Conservation (phyloP, 2,888 invertebrate species). For the Nomada lathburiana region DNA sequence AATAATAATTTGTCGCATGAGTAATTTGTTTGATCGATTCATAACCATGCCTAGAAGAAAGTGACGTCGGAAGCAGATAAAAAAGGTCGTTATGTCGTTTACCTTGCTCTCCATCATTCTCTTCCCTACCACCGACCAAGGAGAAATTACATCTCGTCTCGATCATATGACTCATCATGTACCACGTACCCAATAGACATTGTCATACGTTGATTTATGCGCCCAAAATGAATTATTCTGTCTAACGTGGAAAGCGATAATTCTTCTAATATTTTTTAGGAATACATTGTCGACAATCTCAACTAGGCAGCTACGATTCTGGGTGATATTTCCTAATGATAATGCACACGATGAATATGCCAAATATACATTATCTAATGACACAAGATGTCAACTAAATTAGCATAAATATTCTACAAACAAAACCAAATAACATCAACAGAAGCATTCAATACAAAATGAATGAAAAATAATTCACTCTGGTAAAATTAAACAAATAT, state of each 20-base stretch:
- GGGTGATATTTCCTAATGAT: background rate
- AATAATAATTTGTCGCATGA: background rate
- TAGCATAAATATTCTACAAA: too few species aligned
- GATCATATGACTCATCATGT: background rate
- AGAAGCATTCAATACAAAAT: too few species aligned
- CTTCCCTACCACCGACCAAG: background rate
- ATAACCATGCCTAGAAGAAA: background rate
- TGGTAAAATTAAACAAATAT: too few species aligned
- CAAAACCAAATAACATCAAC: too few species aligned
- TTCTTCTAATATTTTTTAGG: too few species aligned
- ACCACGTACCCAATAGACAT: background rate
- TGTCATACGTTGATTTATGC: constrained; percentile 20
- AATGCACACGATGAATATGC: background rate
- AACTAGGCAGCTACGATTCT: background rate
- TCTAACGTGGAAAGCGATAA: background rate
- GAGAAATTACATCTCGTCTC: constrained; percentile 3
- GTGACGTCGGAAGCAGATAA: background rate
- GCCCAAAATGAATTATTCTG: background rate
- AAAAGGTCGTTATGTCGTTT: background rate
- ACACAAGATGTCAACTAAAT: too few species aligned
- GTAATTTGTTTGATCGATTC: background rate
- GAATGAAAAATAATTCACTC: too few species aligned
- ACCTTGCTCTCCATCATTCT: background rate
- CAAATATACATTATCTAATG: too few species aligned
- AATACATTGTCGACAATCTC: too few species aligned